phyloP scores from a whole-genome alignment of 1,140 invertebrate species.

The Glomeris maerens region DNA sequence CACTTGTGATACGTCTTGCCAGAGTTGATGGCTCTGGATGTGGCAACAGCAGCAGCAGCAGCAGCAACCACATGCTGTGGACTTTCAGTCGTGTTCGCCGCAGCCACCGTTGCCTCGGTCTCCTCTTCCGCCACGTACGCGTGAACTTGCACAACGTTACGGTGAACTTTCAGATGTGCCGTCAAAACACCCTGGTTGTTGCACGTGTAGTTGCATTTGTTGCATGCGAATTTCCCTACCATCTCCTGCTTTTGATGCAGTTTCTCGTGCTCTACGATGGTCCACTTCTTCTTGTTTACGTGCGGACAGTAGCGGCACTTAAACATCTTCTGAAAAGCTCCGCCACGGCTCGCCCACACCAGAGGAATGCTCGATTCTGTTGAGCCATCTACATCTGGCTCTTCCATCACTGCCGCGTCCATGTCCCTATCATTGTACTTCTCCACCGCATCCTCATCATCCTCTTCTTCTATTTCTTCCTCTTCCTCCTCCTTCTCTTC shows the following conservation, averaged over 20 bases:
- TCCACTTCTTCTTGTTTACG: conserved; percentile 49
- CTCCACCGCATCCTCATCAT: conserved; percentile 10
- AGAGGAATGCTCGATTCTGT: conserved; percentile 38
- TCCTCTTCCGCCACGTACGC: too few species aligned
- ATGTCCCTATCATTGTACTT: conserved; percentile 5
- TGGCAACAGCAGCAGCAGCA: too few species aligned
- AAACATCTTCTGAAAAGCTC: conserved; percentile 63
- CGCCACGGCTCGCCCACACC: conserved; percentile 54
- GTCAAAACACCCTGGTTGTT: conserved; percentile 56
- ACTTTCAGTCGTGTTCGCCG: conserved; percentile 1
- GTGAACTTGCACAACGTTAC: too few species aligned
- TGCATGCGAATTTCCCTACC: conserved; percentile 37
- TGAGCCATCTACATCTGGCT: too few species aligned
- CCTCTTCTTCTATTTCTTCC: not conserved
- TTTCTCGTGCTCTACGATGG: conserved; percentile 70
- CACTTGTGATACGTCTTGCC: conserved; percentile 28
- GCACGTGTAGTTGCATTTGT: conserved; percentile 66
- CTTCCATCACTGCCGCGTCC: conserved; percentile 7
- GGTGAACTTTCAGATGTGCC: conserved; percentile 62
- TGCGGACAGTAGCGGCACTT: conserved; percentile 73
- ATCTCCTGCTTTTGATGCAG: conserved; percentile 49
- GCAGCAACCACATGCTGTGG: conserved; percentile 3
- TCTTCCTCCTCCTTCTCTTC: too few species aligned
- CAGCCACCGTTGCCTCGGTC: not conserved
- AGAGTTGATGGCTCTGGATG: not conserved